These are phyloP conservation scores for Notechis scutatus DNA, from an alignment of 2,113 vertebrate species.

Conservation along the genomic window DNA sequence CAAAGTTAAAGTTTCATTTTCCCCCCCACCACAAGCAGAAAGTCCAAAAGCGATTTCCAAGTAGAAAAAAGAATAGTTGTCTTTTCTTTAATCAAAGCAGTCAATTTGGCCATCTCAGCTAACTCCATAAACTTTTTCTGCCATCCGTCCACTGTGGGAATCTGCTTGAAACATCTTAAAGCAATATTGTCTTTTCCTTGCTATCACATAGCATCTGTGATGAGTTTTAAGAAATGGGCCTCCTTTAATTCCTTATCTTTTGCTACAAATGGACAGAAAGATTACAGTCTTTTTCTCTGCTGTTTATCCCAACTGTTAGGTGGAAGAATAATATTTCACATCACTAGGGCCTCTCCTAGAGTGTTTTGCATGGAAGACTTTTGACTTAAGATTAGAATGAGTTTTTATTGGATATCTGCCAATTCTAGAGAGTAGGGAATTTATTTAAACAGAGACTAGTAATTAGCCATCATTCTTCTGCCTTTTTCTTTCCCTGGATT, in stretches of 20 bases:
- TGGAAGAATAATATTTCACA: slow-evolving; percentile 44
- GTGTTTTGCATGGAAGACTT: slow-evolving; percentile 52
- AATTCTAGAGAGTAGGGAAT: slow-evolving; percentile 55
- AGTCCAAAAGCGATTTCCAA: neutral
- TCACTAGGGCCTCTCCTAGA: slow-evolving; percentile 52
- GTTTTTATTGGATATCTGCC: slow-evolving; percentile 68
- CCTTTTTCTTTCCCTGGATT: slow-evolving; percentile 24
- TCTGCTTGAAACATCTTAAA: neutral
- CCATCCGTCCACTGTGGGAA: neutral
- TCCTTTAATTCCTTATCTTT: accelerated
- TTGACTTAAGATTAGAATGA: slow-evolving; percentile 65
- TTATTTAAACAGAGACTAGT: slow-evolving; percentile 56
- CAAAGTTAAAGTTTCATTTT: neutral
- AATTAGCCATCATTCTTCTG: slow-evolving; percentile 51
- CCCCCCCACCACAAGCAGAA: neutral
- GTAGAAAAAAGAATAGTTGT: neutral
- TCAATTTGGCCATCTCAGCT: neutral
- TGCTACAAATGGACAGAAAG: neutral
- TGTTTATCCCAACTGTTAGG: neutral
- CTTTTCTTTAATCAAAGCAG: neutral
- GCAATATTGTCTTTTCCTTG: neutral
- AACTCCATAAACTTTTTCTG: neutral
- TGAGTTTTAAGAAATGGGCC: neutral
- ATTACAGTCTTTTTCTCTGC: accelerated
- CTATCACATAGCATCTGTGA: neutral